phyloP scores from a whole-genome alignment of 2,797 vertebrate species.

The Microctenopoma steveboyesi region DNA sequence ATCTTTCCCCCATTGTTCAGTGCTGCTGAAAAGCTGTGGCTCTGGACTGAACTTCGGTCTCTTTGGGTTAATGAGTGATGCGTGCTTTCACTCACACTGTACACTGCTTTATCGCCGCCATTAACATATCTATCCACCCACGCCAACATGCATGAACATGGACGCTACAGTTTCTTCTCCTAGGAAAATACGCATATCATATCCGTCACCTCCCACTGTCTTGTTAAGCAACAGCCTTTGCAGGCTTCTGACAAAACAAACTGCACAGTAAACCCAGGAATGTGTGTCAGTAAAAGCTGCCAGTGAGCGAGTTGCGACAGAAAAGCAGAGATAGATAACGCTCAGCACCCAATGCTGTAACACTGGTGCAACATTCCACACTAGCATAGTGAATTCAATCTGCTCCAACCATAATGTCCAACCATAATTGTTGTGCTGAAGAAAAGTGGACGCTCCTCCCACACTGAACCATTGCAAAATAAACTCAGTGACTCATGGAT shows the following conservation, averaged over 20 bases:
- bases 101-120: conserved; percentile 23
- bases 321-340: conserved; percentile 43
- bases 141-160: conserved; percentile 9
- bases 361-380: conserved; percentile 81
- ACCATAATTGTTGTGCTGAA: conserved; percentile 15
- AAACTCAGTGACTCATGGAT: conserved; percentile 22
- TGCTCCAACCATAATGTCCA: conserved; percentile 1
- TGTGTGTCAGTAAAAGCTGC: conserved; percentile 56
- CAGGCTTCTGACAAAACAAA: conserved; percentile 12
- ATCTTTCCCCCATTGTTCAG: conserved; percentile 9
- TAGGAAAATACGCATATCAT: conserved; percentile 27
- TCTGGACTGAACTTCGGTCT: conserved; percentile 67
- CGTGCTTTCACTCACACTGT: conserved; percentile 42
- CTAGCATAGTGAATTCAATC: conserved; percentile 50
- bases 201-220: conserved; percentile 36
- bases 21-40: conserved; percentile 1
- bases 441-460: not conserved
- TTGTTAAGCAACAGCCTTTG: conserved; percentile 47
- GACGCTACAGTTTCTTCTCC: conserved; percentile 22
- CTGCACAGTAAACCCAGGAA: conserved; percentile 66
- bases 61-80: conserved; percentile 74
- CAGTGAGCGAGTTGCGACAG: conserved; percentile 56
- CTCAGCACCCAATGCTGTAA: conserved; percentile 54
- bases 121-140: conserved; percentile 7
- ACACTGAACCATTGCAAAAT: not conserved